A percentile compares a stretch with the other conserved stretches of the same genome.
Conservation (phyloP, 37 sponge, comb jelly and placozoan species). For the Cliona cf. orientalis region DNA sequence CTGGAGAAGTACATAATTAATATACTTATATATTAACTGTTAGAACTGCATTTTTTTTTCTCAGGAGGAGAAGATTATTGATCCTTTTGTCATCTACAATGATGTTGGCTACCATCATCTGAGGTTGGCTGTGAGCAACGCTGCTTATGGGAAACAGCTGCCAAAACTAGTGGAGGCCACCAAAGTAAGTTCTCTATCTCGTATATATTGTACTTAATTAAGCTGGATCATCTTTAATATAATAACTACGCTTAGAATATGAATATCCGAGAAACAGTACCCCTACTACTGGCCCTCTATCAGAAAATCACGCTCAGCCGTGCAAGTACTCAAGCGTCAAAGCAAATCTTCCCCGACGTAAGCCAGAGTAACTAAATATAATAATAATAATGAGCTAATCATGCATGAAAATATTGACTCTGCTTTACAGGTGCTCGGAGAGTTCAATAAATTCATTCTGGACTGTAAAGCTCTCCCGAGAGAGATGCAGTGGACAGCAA, state of each 20-base stretch:
- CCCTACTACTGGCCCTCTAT: constrained; percentile 33
- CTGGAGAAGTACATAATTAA: constrained; percentile 36
- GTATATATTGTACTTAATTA: neutral
- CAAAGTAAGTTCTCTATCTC: constrained; percentile 32
- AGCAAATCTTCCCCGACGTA: constrained; percentile 21
- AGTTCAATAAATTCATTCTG: constrained; percentile 6
- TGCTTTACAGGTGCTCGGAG: constrained; percentile 6
- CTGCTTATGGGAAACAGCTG: constrained; percentile 32
- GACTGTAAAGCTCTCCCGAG: neutral
- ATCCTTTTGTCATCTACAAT: constrained; percentile 70
- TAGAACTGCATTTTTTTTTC: too few relatives aligned
- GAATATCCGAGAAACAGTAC: neutral
- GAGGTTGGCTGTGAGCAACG: constrained; percentile 41
- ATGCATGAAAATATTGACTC: neutral
- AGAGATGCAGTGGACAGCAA: constrained; percentile 29
- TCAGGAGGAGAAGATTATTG: constrained; percentile 41
- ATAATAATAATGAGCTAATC: neutral
- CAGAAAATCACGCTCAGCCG: constrained; percentile 3
- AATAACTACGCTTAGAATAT: neutral
- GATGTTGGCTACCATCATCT: constrained; percentile 32
- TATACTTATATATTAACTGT: neutral
- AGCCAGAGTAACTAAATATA: too few relatives aligned
- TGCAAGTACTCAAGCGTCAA: constrained; percentile 6
- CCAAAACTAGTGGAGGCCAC: constrained; percentile 6
- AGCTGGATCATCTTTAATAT: neutral